phyloP scores from a whole-genome alignment of 1,140 invertebrate species.

The Drosophila bocqueti region DNA sequence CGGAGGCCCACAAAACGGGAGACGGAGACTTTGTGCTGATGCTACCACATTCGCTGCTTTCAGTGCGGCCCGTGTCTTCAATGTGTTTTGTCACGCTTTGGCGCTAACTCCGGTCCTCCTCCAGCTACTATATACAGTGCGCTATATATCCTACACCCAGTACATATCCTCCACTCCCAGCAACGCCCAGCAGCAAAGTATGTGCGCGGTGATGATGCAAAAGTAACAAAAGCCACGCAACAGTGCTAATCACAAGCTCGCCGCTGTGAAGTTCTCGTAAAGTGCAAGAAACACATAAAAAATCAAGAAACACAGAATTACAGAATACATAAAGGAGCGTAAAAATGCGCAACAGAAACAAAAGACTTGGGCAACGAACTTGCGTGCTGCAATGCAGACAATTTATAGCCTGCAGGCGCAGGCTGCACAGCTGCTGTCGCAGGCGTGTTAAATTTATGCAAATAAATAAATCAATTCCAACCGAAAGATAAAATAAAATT shows the following conservation, averaged over 20 bases:
- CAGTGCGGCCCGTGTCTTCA: constrained; percentile 81
- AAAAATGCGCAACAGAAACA: constrained; percentile 59
- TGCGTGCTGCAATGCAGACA: constrained; percentile 71
- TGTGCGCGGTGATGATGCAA: constrained; percentile 62
- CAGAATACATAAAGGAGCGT: constrained; percentile 32
- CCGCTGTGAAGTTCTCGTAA: constrained; percentile 48
- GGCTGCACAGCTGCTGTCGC: constrained; percentile 60
- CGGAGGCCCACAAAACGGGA: constrained; percentile 45
- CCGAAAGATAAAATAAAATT: constrained; percentile 45
- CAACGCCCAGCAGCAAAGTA: constrained; percentile 52
- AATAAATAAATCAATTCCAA: constrained; percentile 77
- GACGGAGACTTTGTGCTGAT: constrained; percentile 80
- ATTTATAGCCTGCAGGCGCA: constrained; percentile 63
- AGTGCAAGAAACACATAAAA: constrained; percentile 45
- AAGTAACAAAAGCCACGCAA: constrained; percentile 24
- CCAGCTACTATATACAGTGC: constrained; percentile 18
- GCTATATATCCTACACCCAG: constrained; percentile 12
- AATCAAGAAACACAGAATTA: neutral
- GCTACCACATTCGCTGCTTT: constrained; percentile 76
- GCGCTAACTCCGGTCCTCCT: constrained; percentile 49
- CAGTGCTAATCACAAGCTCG: constrained; percentile 18
- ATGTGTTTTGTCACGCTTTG: constrained; percentile 82
- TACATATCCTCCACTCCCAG: constrained; percentile 23
- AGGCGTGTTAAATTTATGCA: constrained; percentile 82
- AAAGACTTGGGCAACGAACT: constrained; percentile 78